Evolutionary conservation across 23 tunicate species (phyloP), one percentile per base, ranked within the genome.

Genomic region (Ascidia mentula): DNA sequence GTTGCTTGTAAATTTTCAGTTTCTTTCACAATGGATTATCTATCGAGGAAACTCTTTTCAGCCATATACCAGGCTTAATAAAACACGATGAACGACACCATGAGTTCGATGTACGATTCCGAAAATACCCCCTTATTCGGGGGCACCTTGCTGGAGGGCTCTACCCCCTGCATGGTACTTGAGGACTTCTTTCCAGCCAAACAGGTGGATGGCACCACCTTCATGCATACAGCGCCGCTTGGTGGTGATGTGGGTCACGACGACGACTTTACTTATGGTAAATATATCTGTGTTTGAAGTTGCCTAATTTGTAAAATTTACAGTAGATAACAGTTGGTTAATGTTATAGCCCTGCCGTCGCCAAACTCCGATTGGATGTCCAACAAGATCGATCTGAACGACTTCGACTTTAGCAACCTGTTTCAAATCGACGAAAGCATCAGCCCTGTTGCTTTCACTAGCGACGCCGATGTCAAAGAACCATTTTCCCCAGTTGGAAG

Each of bases 61-160:
- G 90, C 86, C 91, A 81, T 38, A 53, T 75, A 69, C 46, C 30
- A 75, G 91, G 91, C 85, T 87, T 80, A 75, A 46, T 60, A 69
- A 40, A 37, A 46, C n/a, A n/a, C n/a, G 31, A 74, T 34, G 61
- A 45, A 15, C 30, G 31, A 36, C 45, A 42, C 30, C 71, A 79
- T 87, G 86, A 30, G 65, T 69, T 81, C 45, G 60, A 70, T 79
- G 70, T 86, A 59, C 69, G 40, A 72, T 42, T 53, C 60, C 76
- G 86, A 81, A 40, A 82, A 69, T 31, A 45, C 22, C 65, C 40
- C 60, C 78, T 60, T 76, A 65, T 38, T 77, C 60, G 82, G 84
- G 76, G 82, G 78, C 69, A 81, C 32, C 78, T 76, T 76, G 86
- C 46, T 75, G 86, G 91, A 38, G 82, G 91, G 40, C 40, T 40